Conservation (phyloP, 2,113 vertebrate species). For the Macrotis lagotis region DNA sequence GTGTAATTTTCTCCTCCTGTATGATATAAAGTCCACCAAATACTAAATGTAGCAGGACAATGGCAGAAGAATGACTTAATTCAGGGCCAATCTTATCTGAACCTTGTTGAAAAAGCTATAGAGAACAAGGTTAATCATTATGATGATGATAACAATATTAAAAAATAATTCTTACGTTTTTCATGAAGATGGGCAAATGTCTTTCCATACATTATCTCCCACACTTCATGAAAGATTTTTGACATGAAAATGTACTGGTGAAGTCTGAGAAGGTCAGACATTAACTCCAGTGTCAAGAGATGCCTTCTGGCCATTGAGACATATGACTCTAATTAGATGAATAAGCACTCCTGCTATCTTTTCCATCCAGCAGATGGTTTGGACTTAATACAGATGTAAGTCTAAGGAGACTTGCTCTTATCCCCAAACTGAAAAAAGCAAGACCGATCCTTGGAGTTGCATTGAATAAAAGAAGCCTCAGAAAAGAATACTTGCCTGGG, state of each 20-base stretch:
- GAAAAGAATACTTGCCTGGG: conserved; percentile 12
- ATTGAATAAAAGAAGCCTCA: conserved; percentile 4
- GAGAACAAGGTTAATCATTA: neutral
- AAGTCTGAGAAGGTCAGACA: conserved; percentile 48
- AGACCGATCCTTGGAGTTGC: conserved; percentile 11
- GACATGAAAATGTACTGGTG: conserved; percentile 49
- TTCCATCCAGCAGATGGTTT: conserved; percentile 1
- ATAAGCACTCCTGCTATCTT: neutral
- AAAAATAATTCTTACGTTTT: neutral
- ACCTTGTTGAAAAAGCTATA: neutral
- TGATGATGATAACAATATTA: too few relatives aligned
- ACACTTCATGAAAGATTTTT: conserved; percentile 42
- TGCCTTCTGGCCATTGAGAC: neutral
- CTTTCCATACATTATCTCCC: conserved; percentile 1
- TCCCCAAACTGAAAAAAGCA: conserved; percentile 26
- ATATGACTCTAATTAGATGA: conserved; percentile 49
- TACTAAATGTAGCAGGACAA: neutral
- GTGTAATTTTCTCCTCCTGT: neutral
- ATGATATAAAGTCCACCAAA: neutral
- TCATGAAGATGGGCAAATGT: neutral
- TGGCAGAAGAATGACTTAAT: neutral
- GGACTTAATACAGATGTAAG: neutral
- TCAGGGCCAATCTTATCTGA: neutral
- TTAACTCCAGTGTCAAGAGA: conserved; percentile 60
- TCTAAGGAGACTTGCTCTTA: conserved; percentile 10